A percentile compares a stretch with the other conserved stretches of the same genome.
These are phyloP conservation scores for Oscheius sp. DNA, from an alignment of 2,888 invertebrate genomes.

Conservation along the genomic window DNA sequence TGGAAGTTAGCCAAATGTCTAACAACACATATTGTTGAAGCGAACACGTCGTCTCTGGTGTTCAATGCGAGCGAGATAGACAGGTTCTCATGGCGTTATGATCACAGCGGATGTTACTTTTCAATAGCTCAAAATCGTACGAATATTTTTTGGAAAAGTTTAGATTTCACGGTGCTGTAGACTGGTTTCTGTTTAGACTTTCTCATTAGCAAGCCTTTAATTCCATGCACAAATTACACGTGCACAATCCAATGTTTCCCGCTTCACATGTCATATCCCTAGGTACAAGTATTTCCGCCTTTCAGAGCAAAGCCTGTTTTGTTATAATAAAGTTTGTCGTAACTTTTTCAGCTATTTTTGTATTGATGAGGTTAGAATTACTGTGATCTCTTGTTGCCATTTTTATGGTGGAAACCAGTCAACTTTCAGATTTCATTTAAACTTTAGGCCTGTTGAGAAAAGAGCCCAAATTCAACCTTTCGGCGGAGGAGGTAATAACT, in stretches of 20 bases:
- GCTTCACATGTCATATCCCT: background rate
- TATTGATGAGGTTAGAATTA: background rate
- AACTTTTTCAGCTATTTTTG: background rate
- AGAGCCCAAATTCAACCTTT: conserved; percentile 2
- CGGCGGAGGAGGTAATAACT: conserved; percentile 13
- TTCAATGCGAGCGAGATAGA: conserved; percentile 16
- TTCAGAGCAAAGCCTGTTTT: too few relatives aligned
- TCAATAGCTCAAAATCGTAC: background rate
- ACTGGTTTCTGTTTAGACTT: too few relatives aligned
- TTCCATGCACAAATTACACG: too few relatives aligned
- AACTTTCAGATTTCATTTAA: background rate
- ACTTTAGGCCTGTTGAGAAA: background rate
- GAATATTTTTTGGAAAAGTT: too few relatives aligned
- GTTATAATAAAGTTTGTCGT: background rate
- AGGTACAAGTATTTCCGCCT: too few relatives aligned
- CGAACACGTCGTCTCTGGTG: background rate
- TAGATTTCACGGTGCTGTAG: too few relatives aligned
- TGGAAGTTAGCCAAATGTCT: background rate
- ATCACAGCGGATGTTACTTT: conserved; percentile 21
- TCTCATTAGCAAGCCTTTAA: too few relatives aligned
- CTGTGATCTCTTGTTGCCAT: background rate
- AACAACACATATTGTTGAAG: background rate
- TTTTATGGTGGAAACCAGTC: background rate
- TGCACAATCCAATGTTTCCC: too few relatives aligned
- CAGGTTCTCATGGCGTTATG: conserved; percentile 18